Base-by-base conservation (phyloP, 2,113 vertebrate genomes). In the Baryphthengus martii region DNA sequence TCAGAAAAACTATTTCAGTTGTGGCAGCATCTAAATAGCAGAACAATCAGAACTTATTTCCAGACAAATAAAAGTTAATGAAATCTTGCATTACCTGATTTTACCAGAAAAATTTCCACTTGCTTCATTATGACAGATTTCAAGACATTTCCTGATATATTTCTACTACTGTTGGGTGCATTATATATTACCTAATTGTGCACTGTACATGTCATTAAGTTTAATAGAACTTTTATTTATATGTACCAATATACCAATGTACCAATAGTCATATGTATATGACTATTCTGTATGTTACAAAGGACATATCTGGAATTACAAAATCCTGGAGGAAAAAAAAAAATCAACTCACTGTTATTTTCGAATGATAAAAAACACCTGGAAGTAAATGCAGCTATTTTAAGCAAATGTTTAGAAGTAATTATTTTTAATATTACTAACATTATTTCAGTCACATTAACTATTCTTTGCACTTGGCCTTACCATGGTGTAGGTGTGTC, bases 11-110 rank as follows among this genome's bases (percentile, higher is more conserved):
- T 29, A n/a, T 71, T 88, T 81, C 35, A 84, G 17, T 88, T 83
- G 70, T 80, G 28, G 56, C 59, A 93, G 79, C 5, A n/a, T 45
- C 68, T 87, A 95, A 88, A 87, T 11, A 86, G 68, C 72, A 58
- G 33, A 96, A 82, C 44, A 94, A 76, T 75, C 83, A 93, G 89
- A 94, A 86, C 56, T 40, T 84, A 86, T 68, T 92, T 93, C 82
- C 76, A 87, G 88, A 75, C 68, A 95, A 96, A 66, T 55, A 50
- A n/a, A 47, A 44, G 70, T 44, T 86, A 80, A 59, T 65, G 78
- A 81, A 76, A 24, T 24, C 44, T 40, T 86, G 63, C 14, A 47
- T 75, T 68, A n/a, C 70, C 62, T 85, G 55, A 45, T 91, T 91
- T 85, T 82, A 89, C 62, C 59, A 68, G 55, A 13, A 93, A 93